Evolutionary conservation across 2,888 invertebrate genomes (phyloP).

Genomic region (Sthenelais limicola): DNA sequence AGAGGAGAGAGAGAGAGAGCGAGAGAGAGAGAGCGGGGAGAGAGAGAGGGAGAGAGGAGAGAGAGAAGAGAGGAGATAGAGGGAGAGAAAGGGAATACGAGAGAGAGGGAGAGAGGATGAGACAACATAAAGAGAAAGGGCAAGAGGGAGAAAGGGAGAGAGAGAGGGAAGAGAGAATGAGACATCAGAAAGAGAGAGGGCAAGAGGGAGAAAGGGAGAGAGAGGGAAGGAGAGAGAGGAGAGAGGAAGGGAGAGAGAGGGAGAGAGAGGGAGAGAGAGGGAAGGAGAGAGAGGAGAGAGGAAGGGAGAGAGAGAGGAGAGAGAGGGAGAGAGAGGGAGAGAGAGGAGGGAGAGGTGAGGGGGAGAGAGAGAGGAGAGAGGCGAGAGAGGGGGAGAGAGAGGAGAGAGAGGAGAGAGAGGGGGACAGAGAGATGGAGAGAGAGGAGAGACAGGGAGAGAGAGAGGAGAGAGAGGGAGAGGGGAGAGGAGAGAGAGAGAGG

Average conservation of each 20-base stretch:
- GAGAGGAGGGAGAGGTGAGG: background rate
- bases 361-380: background rate
- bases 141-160: background rate
- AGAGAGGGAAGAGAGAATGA: no score
- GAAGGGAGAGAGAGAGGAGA: background rate
- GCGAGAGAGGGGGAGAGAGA: background rate
- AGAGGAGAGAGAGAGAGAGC: background rate
- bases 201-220: no score
- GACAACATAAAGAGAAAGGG: background rate
- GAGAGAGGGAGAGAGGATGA: background rate
- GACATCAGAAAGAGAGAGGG: no score
- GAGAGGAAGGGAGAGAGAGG: background rate
- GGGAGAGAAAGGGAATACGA: background rate
- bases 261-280: background rate
- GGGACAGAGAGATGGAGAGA: background rate
- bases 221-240: background rate
- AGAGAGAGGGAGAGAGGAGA: background rate
- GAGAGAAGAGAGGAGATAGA: background rate
- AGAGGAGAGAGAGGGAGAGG: background rate
- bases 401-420: background rate
- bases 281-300: background rate
- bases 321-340: background rate
- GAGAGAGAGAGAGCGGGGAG: background rate
- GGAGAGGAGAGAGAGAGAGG: conserved; percentile 2
- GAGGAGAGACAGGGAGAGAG: background rate